Percentiles rank a stretch among this genome's conserved stretches.
phyloP scores from a whole-genome alignment of 2,113 vertebrate genomes.

The Apeltes quadracus region DNA sequence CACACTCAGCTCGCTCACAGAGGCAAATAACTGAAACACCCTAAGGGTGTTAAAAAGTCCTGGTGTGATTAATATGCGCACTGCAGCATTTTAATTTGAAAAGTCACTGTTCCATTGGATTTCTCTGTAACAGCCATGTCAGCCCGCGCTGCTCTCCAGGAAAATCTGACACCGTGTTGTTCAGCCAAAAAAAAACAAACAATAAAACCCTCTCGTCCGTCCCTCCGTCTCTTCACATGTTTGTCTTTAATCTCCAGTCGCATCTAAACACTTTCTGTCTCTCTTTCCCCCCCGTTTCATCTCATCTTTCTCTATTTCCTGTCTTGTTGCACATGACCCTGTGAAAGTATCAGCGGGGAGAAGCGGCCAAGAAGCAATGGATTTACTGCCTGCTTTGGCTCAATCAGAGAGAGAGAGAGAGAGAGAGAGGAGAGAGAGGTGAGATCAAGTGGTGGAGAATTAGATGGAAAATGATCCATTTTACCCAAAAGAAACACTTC shows the following conservation, averaged over 20 bases:
- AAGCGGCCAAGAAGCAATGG: constrained; percentile 44
- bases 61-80: constrained; percentile 54
- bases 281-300: constrained; percentile 7
- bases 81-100: constrained; percentile 56
- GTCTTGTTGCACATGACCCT: constrained; percentile 34
- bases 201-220: constrained; percentile 19
- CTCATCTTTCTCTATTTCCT: constrained; percentile 19
- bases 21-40: constrained; percentile 36
- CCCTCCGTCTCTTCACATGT: constrained; percentile 7
- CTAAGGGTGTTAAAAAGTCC: constrained; percentile 24
- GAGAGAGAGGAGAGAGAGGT: constrained; percentile 4
- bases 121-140: constrained; percentile 51
- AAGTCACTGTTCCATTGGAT: constrained; percentile 56
- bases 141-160: constrained; percentile 36
- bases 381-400: constrained; percentile 54
- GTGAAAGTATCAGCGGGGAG: constrained; percentile 54
- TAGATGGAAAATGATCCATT: constrained; percentile 7
- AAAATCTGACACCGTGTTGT: constrained; percentile 46
- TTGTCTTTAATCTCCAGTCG: constrained; percentile 32
- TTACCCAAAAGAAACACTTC: constrained; percentile 6
- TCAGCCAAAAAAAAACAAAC: constrained; percentile 54
- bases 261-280: constrained; percentile 23
- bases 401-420: constrained; percentile 7
- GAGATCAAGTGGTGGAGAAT: constrained; percentile 21
- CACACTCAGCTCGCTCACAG: constrained; percentile 41